A percentile compares a stretch with the other conserved stretches of the same genome.
phyloP scores from a whole-genome alignment of 2,888 invertebrate species.

The Arrhopalites spinosus region DNA sequence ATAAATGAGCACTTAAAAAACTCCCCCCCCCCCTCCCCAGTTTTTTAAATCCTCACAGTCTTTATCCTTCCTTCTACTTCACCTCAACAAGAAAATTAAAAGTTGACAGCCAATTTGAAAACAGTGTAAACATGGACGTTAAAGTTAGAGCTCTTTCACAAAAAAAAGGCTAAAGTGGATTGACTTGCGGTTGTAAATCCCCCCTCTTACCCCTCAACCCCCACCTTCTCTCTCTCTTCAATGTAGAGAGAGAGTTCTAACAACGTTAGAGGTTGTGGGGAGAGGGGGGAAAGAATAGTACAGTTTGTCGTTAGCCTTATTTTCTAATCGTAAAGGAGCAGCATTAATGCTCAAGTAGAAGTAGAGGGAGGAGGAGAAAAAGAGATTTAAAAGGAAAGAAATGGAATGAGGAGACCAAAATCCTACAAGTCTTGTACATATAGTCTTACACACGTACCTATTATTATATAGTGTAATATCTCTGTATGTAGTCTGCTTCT shows the following conservation, averaged over 20 bases:
- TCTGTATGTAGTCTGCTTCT: no score
- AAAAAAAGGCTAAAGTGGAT: constrained; percentile 6
- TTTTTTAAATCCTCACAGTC: background rate
- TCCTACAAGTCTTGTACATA: no score
- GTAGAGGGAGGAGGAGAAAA: background rate
- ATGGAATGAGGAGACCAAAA: background rate
- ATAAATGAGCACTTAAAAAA: constrained; percentile 4
- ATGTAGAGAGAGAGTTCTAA: background rate
- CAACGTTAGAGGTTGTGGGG: no score
- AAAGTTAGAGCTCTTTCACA: background rate
- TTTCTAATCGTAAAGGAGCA: no score
- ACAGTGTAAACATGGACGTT: constrained; percentile 18
- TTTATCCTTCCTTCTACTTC: background rate
- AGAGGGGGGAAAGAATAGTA: no score
- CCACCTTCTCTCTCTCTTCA: no score
- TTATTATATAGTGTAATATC: background rate
- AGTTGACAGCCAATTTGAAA: constrained; percentile 20
- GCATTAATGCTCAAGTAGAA: background rate
- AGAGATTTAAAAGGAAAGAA: no score
- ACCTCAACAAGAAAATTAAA: constrained; percentile 16
- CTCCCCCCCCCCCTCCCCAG: no score
- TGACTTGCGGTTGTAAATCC: constrained; percentile 19
- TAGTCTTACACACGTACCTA: background rate
- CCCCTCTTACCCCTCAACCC: background rate
- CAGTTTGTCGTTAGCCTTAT: background rate